Base-by-base conservation (phyloP, 2,888 invertebrate genomes). In the Palloptera scutellata region DNA sequence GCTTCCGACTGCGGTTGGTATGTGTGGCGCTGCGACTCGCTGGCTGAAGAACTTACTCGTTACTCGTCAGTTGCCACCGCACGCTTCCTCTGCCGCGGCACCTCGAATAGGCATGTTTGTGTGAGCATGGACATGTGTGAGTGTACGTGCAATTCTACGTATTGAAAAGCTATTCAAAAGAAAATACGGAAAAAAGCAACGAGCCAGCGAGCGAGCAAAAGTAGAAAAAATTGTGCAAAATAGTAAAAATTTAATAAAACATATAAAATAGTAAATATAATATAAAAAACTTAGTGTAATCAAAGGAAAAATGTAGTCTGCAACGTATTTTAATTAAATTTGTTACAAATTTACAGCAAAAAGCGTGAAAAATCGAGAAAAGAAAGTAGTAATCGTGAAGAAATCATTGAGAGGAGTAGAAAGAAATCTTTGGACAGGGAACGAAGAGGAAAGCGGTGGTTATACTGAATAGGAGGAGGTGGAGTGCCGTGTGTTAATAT, bases 161-260 rank as follows among this genome's bases (percentile, higher is more conserved):
- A 79, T 79, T 74, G 79, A 80, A 79, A 80, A 69, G 70, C 64
- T 61, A 64, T 66, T 67, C 68, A 68, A 71, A 70, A 71, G 71
- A 68, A 71, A 69, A 71, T 66, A 68, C 65, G 66, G 61, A 67
- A 70, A 63, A 66, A 69, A 70, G 63, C 62, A 72, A 68, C 71
- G 68, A 72, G 68, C 71, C 48, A 72, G 69, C 69, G 58, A 70
- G 62, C 70, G 67, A 70, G 70, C 63, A 71, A 68, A 69, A 66
- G 68, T 66, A 55, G 69, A 68, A 73, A 76, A 82, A 81, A 77
- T 81, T 81, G 82, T 81, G 81, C 81, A 81, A 81, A 82, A 81
- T 77, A 76, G 66, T 71, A 76, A 74, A 73, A 80, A 76, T 78
- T 77, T 65, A 67, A 70, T 69, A 70, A 74, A 79, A 74, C 75